These are phyloP conservation scores for Phocoena phocoena DNA, from an alignment of 2,113 vertebrate genomes.

Conservation along the genomic window DNA sequence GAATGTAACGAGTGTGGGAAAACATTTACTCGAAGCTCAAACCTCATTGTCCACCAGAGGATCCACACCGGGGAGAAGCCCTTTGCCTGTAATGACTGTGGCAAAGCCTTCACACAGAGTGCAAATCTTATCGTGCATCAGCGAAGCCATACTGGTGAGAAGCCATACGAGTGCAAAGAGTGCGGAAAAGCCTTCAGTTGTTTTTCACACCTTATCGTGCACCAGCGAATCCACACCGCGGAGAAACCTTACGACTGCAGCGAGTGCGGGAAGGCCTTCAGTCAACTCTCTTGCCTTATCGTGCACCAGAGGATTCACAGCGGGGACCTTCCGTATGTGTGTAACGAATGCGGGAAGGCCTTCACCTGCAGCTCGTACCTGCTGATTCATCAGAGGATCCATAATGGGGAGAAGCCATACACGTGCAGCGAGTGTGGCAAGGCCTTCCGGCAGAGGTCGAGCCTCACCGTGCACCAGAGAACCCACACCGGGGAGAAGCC, in stretches of 20 bases:
- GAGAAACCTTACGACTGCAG: slow-evolving; percentile 78
- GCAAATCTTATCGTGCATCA: slow-evolving; percentile 79
- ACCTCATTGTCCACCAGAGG: slow-evolving; percentile 78
- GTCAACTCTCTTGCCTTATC: slow-evolving; percentile 78
- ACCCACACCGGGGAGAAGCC: slow-evolving; percentile 80
- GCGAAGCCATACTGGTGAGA: slow-evolving; percentile 79
- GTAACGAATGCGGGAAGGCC: slow-evolving; percentile 77
- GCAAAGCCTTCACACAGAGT: slow-evolving; percentile 80
- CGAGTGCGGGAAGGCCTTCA: slow-evolving; percentile 79
- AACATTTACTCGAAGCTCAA: slow-evolving; percentile 76
- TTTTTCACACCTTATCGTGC: slow-evolving; percentile 77
- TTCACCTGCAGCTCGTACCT: slow-evolving; percentile 74
- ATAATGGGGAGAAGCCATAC: slow-evolving; percentile 78
- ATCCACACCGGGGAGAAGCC: slow-evolving; percentile 80
- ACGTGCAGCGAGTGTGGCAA: slow-evolving; percentile 68
- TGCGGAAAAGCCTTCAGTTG: slow-evolving; percentile 79
- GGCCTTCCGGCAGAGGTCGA: slow-evolving; percentile 76
- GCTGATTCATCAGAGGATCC: slow-evolving; percentile 77
- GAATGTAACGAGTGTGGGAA: slow-evolving; percentile 78
- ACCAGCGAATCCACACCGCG: slow-evolving; percentile 77
- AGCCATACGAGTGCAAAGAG: slow-evolving; percentile 77
- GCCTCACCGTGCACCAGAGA: slow-evolving; percentile 78
- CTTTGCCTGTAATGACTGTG: slow-evolving; percentile 75
- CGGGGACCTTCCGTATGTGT: slow-evolving; percentile 76
- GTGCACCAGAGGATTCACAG: slow-evolving; percentile 79